Evolutionary conservation across 2,888 invertebrate genomes (phyloP), one percentile per base, ranked within the genome.

Genomic region (Plebejus argus): DNA sequence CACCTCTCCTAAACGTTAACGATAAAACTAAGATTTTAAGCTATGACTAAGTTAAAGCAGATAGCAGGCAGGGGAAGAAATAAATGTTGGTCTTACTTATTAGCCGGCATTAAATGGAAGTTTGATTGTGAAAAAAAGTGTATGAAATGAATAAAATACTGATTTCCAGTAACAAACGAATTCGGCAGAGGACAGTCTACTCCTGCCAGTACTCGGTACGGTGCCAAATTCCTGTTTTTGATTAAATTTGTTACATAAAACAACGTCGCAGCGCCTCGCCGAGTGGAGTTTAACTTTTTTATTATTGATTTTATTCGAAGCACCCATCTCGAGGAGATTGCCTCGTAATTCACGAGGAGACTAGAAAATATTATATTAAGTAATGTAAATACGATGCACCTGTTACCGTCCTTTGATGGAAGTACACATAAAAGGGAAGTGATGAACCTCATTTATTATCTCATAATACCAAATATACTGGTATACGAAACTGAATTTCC

Each of bases 231-330:
- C 28, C 33, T 74, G 74, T 74, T 74, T 45, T 74, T 74, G 74
- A 74, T 74, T 74, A 74, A 74, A 74, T 74, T 74, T 74, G 53
- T 74, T 74, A 74, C 74, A 49, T 74, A 74, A 74, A 74, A 53
- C 20, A 20, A 72, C 74, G 74, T 53, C 74, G 74, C 74, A 53
- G 28, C 49, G 53, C 74, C 74, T 49, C 20, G 74, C 53, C 28
- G 53, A 18, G 74, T 74, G 23, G 28, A 49, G 49, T 49, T 72
- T 12, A 23, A 74, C 49, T 74, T 74, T 74, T 72, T 72, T 72
- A 49, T 74, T 74, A 74, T 74, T 74, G 74, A 74, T 74, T 66
- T 20, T 53, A 53, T 74, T 74, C 74, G 53, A 53, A 18, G 49
- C 28, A 53, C 23, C 71, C 74, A 74, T 74, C 74, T 74, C 53